phyloP scores from a whole-genome alignment of 1,140 invertebrate species.

The Euura lappo region DNA sequence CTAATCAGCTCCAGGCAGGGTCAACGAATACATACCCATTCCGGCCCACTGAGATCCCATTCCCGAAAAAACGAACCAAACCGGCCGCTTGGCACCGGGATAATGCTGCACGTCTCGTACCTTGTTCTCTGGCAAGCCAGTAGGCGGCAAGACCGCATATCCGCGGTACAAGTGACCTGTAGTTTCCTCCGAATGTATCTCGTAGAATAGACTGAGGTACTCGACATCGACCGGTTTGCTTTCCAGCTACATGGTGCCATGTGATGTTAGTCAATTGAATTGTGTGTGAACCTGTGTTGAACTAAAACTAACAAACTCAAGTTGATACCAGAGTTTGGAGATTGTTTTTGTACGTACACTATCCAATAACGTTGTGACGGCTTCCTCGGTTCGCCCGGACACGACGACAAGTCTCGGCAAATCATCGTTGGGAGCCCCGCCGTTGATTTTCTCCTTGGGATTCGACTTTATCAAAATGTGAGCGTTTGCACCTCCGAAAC shows the following conservation, averaged over 20 bases:
- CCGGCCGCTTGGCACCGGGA: slow-evolving; percentile 67
- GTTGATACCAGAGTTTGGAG: not conserved
- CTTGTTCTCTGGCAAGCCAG: slow-evolving; percentile 47
- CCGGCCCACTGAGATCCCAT: slow-evolving; percentile 90
- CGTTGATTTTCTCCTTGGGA: slow-evolving; percentile 61
- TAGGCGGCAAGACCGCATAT: slow-evolving; percentile 57
- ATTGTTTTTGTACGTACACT: slow-evolving; percentile 55
- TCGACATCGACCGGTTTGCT: slow-evolving; percentile 65
- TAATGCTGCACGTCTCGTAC: slow-evolving; percentile 64
- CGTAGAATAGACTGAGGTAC: slow-evolving; percentile 62
- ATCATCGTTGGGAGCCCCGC: slow-evolving; percentile 57
- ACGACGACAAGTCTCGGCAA: slow-evolving; percentile 69
- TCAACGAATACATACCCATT: slow-evolving; percentile 68
- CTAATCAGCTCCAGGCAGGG: not conserved
- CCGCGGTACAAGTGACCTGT: slow-evolving; percentile 67
- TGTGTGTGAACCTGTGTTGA: not conserved
- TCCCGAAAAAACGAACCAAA: slow-evolving; percentile 91
- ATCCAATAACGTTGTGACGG: slow-evolving; percentile 72
- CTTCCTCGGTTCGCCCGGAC: slow-evolving; percentile 75
- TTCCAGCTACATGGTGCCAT: slow-evolving; percentile 32
- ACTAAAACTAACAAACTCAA: not conserved
- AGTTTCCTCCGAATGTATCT: slow-evolving; percentile 62
- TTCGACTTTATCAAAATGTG: slow-evolving; percentile 71
- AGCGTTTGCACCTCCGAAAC: slow-evolving; percentile 70
- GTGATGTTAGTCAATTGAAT: not conserved